Conservation (phyloP, 2,113 vertebrate genomes). For the Suricata suricatta region DNA sequence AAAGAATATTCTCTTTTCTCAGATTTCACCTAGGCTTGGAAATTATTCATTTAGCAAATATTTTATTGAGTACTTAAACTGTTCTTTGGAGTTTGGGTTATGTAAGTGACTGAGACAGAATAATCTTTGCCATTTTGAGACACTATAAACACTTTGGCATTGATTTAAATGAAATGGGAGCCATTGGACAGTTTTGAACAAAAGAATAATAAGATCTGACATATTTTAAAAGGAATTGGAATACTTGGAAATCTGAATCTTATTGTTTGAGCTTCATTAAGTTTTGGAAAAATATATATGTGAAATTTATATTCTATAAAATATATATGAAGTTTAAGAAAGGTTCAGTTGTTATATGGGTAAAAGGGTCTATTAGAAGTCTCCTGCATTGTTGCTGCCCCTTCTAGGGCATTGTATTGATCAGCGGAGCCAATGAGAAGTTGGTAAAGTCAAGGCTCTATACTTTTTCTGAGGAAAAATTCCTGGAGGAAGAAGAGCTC, state of each 20-base stretch:
- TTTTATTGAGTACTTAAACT: not conserved
- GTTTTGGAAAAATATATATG: not conserved
- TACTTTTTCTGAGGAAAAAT: not conserved
- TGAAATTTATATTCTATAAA: not conserved
- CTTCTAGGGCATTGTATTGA: not conserved
- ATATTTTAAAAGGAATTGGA: not conserved
- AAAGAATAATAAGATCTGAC: not conserved
- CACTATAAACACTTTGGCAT: not conserved
- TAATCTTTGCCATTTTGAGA: not conserved
- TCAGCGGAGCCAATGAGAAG: not conserved
- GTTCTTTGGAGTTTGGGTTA: not conserved
- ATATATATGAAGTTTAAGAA: not conserved
- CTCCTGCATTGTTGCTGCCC: not conserved
- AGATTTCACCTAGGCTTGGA: not conserved
- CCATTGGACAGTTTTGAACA: not conserved
- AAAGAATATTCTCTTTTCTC: not conserved
- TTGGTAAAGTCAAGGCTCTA: not conserved
- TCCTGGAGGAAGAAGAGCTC: not conserved
- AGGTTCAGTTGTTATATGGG: not conserved
- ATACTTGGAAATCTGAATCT: not conserved
- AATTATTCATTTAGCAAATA: not conserved
- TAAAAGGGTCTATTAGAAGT: not conserved
- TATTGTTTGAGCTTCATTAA: not conserved
- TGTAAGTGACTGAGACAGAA: not conserved
- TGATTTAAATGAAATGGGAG: not conserved